Base-by-base conservation (phyloP, 2,797 vertebrate genomes). In the Sebastes elongatus region DNA sequence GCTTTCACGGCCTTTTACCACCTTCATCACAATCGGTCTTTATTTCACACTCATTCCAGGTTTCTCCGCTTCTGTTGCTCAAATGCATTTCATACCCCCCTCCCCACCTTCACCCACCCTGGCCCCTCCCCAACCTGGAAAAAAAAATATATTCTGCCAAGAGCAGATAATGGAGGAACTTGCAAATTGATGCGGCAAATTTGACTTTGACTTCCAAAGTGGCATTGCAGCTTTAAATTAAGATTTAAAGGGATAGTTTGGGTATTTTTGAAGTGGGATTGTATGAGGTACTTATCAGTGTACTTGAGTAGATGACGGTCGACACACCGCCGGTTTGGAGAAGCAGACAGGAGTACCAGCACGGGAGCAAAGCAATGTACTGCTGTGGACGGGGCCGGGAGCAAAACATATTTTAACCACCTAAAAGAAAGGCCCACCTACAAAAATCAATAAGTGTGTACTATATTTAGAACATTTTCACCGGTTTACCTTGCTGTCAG, bases 1-100 rank as follows among this genome's bases (percentile, higher is more conserved):
- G 20, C 66, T 92, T 94, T 94, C 89, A 90, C 88, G 72, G 87
- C 85, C 82, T 90, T 92, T 94, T 91, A 90, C 92, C 86, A 83
- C 82, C 89, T 82, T 89, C 89, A 92, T 88, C 90, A 82, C 88
- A 78, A 81, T 83, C 76, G 1, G 52, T 87, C 75, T 89, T 91
- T 90, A 90, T 91, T 91, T 93, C 91, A 89, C 86, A 92, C 89
- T 90, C 85, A 80, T 87, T 82, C 74, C 78, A 82, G 85, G 80
- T 89, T 86, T 85, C 82, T 86, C 78, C 74, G 82, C 80, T 70
- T 88, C 83, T 86, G 79, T 84, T 89, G 78, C 84, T 85, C 53
- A 73, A 59, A 65, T 81, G 77, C 67, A 84, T 86, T 76, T 77
- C 76, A 75, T 28, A 49, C 23, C 35, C 23, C 14, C 42, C 27